Evolutionary conservation across 2,797 vertebrate species (phyloP).

Genomic region (Chaenodraco wilsoni): DNA sequence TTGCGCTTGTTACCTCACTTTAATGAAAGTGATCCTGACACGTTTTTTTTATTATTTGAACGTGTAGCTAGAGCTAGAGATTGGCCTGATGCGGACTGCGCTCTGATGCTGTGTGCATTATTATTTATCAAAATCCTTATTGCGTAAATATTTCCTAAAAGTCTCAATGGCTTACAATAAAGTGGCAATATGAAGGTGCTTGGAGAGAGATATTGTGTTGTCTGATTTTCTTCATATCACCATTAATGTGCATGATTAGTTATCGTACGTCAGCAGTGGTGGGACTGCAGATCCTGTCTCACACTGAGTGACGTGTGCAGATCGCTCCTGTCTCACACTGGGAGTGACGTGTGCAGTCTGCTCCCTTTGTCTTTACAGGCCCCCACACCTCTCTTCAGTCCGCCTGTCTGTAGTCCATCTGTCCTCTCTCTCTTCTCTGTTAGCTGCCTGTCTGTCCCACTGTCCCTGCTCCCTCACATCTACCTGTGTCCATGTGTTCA

Average conservation of each 20-base stretch:
- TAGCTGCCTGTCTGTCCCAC: background rate
- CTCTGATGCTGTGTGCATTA: no score
- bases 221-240: no score
- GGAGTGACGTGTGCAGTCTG: constrained; percentile 70
- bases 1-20: no score
- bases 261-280: constrained; percentile 39
- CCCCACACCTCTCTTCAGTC: constrained; percentile 41
- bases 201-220: background rate
- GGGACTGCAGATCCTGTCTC: constrained; percentile 65
- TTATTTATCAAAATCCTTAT: no score
- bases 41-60: no score
- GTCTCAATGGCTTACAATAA: no score
- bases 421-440: no score
- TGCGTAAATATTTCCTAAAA: no score
- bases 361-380: constrained; percentile 40
- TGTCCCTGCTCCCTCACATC: constrained; percentile 10
- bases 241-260: background rate
- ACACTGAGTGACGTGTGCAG: constrained; percentile 71
- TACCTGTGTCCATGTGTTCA: constrained; percentile 9
- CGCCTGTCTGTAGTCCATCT: constrained; percentile 28
- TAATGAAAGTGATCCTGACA: no score
- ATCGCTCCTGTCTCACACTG: constrained; percentile 72
- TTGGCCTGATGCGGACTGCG: no score
- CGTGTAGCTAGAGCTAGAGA: no score
- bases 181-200: no score